Base-by-base conservation (phyloP, 2,888 invertebrate genomes). In the Drosophila cognata region DNA sequence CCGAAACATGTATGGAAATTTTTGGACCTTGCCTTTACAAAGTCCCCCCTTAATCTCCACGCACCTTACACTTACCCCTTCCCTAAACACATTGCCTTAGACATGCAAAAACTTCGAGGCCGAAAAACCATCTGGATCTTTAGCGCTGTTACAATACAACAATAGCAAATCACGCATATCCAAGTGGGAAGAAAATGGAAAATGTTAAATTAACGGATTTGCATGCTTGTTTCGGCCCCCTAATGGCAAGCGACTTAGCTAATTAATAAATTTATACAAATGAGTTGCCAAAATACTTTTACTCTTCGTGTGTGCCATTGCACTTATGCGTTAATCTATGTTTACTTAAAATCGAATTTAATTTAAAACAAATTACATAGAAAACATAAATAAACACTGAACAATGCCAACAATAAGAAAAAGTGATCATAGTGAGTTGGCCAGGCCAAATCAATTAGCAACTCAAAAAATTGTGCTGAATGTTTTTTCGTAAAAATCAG, bases 341-440 rank as follows among this genome's bases (percentile, higher is more conserved):
- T 74, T 75, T 75, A 79, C 63, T n/a, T 21, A 57, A 61, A 74
- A 63, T 62, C 46, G 29, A 75, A 63, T 88, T 78, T 61, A 57
- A 75, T 74, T 72, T 62, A 72, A 74, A 61, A 52, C 71, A 79
- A 72, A 74, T 79, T 75, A 71, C 38, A 51, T 48, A 38, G 62
- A 63, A 69, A 62, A 58, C 31, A 35, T 71, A 78, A 88, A 88
- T 79, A 88, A 85, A 86, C 84, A 86, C 53, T 21, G 1, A 21
- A 21, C 21, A 21, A 1, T 51, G 31, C 28, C 50, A 31, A 35
- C 35, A 51, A n/a, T 18, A 31, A 48, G 11, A 13, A n/a, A 55
- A 36, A 51, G 55, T 51, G 59, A 79, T 61, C 63, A 79, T 51
- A 36, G 55, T 46, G 50, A 25, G 60, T 29, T 56, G 4, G 28